Conservation (phyloP, 2,888 invertebrate species). For the Troides aeacus region DNA sequence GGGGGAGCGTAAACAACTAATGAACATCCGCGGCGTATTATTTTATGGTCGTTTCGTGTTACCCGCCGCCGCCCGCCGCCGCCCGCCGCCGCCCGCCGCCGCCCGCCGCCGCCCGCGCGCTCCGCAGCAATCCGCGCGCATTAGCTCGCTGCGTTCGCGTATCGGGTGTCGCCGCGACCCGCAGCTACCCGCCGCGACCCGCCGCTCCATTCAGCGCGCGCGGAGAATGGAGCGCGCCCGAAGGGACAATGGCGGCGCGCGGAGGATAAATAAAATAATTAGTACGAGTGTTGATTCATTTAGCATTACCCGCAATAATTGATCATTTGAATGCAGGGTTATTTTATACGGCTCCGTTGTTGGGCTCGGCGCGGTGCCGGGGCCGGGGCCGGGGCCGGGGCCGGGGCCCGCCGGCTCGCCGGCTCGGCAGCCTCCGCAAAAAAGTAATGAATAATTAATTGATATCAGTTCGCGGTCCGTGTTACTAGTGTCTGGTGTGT, state of each 20-base stretch:
- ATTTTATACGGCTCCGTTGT: conserved; percentile 11
- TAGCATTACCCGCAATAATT: conserved; percentile 57
- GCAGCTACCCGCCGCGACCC: too few relatives aligned
- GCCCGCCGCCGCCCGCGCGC: too few relatives aligned
- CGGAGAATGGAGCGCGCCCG: neutral
- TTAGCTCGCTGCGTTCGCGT: conserved; percentile 47
- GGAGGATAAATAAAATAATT: conserved; percentile 64
- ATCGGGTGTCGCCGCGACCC: conserved; percentile 40
- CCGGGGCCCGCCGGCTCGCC: neutral
- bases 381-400: neutral
- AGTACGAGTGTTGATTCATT: conserved; percentile 69
- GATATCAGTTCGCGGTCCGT: neutral
- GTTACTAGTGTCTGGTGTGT: too few relatives aligned
- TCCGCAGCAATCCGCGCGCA: conserved; percentile 44
- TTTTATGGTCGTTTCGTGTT: conserved; percentile 45
- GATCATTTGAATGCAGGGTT: conserved; percentile 49
- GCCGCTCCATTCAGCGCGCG: conserved; percentile 34
- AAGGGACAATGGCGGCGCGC: conserved; percentile 40
- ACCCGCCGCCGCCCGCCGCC: conserved; percentile 30
- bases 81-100: too few relatives aligned
- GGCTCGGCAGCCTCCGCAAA: neutral
- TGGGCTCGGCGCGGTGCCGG: neutral
- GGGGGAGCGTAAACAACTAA: conserved; percentile 37
- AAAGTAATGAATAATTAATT: conserved; percentile 11
- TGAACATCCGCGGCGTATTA: conserved; percentile 46